Base-by-base conservation (phyloP, 35 echinoderm and acorn worm genomes). In the Amphiura filiformis region DNA sequence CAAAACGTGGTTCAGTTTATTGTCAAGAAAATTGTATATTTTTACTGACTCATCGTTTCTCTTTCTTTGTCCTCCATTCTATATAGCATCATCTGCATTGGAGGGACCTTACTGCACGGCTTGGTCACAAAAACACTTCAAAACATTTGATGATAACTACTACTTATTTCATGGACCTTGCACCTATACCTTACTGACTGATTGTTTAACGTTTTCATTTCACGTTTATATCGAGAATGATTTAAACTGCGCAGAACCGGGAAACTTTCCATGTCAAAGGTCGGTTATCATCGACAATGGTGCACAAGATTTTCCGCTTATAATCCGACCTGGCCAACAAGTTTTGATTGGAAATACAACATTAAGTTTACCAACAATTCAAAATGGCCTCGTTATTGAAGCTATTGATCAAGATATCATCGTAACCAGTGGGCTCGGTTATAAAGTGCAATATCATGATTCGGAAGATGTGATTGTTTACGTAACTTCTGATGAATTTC, bases 101-200 rank as follows among this genome's bases (percentile, higher is more conserved):
- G 44, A 52, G 20, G 81, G 39, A 37, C 90, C 84, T 35, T 85
- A 95, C 83, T 98, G 96, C 36, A 35, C 64, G 28, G 81, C 86
- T 3, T 98, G 96, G 96, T 86, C 92, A 1, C 96, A 98, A 80
- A 36, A 56, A 37, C 86, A 94, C 35, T 98, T 93, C 90, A 81
- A 86, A 32, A 92, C 96, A 31, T 98, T 98, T 44, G 96, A 98
- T 32, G 96, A 92, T 1, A 44, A 92, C 12, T 38, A 86, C 35
- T 98, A 87, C 49, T 78, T 41, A 30, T 94, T 94, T 78, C 86
- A 89, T 17, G 89, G 92, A 17, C 75, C 70, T 1, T 98, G 95
- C 36, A 86, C 78, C 35, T 91, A 93, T 77, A 91, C 78, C 0
- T 81, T 97, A 0, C 76, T 82, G 13, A 44, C 75, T 17, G 86